Evolutionary conservation across 2,888 invertebrate genomes (phyloP), one percentile per base, ranked within the genome.

Genomic region (Acleris literana): DNA sequence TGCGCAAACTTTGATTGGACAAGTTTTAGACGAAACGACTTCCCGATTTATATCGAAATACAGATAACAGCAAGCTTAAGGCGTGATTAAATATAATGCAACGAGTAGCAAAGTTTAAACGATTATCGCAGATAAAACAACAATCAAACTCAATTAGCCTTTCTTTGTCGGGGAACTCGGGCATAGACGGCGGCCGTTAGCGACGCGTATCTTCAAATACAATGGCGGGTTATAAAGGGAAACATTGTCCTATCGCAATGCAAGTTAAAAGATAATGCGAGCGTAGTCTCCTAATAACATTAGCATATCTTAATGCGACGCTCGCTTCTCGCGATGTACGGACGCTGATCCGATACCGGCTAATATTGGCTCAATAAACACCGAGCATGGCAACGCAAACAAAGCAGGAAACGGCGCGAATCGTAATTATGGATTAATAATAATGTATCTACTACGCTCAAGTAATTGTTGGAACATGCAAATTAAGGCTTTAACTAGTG

Each of bases 251-350:
- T 82, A 84, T 84, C 83, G 75, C 72, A 63, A 74, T 72, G 68
- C 73, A 76, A 82, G 81, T 82, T 83, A 81, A 79, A 79, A 84
- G 86, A 86, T 86, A 86, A 85, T 80, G 74, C 80, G 68, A 71
- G 79, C 75, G 77, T 81, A 78, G 74, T 79, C 82, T 80, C 81
- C 81, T 83, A 80, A 86, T 88, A 85, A 83, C 85, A 88, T 88
- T 88, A 82, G 86, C 88, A 88, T 88, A 88, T 88, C 86, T 86
- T 85, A 88, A 88, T 86, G 84, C 84, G 78, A 68, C 72, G 73
- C 69, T 69, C 43, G 59, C 62, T 52, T 58, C 59, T 56, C 53
- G 59, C 59, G 60, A 65, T 65, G 60, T 44, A 64, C 60, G 57
- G 46, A 20, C 22, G 48, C 76, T 72, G 76, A 72, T 72, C 74